A percentile compares a stretch with the other conserved stretches of the same genome.
Evolutionary conservation across 2,797 vertebrate genomes (phyloP).

Genomic region (Manis pentadactyla): DNA sequence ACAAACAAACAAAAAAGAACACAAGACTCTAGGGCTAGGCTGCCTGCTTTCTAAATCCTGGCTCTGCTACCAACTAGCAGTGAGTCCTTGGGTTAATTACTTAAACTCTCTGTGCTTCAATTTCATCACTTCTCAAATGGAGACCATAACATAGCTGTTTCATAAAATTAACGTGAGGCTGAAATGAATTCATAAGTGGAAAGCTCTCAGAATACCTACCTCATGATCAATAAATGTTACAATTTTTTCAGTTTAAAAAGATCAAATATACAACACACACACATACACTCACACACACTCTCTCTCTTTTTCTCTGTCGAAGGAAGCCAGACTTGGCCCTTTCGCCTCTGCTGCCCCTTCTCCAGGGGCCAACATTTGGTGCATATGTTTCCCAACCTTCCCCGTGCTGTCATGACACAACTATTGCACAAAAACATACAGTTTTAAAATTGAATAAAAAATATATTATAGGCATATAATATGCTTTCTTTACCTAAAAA

Average conservation of each 20-base stretch:
- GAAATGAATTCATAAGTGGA: not conserved
- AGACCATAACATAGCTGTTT: not conserved
- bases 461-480: no score
- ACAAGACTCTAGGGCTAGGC: not conserved
- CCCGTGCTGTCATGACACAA: no score
- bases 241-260: not conserved
- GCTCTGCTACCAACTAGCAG: not conserved
- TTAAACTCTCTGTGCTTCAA: not conserved
- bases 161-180: slow-evolving; percentile 32
- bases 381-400: no score
- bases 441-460: no score
- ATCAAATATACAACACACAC: not conserved
- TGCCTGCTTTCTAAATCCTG: not conserved
- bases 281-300: not conserved
- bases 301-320: not conserved
- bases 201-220: slow-evolving; percentile 24
- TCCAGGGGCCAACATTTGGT: not conserved
- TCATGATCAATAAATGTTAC: not conserved
- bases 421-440: no score
- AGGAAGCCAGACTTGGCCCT: not conserved
- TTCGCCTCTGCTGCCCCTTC: not conserved
- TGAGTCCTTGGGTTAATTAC: not conserved
- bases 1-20: no score
- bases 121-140: not conserved
- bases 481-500: no score